Conservation (phyloP, 2,888 invertebrate species). For the Pemphredon lugubris region DNA sequence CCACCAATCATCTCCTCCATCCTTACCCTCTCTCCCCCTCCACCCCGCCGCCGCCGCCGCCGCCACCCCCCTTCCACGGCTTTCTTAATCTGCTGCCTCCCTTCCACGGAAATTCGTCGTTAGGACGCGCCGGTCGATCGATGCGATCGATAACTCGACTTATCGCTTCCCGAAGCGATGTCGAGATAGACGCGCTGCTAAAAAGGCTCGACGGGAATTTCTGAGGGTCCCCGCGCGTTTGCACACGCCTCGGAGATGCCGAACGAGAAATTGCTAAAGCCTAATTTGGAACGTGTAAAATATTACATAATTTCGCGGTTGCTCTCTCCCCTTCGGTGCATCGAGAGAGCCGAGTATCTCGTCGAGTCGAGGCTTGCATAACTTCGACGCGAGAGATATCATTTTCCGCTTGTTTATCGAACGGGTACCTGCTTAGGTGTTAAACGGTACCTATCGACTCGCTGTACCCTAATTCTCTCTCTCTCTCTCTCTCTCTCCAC, state of each 20-base stretch:
- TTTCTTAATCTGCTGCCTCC: conserved; percentile 46
- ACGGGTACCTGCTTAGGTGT: too few relatives aligned
- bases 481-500: too few relatives aligned
- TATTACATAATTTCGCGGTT: conserved; percentile 3
- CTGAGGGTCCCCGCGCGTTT: neutral
- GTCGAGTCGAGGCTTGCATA: neutral
- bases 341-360: neutral
- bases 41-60: too few relatives aligned
- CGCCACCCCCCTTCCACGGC: conserved; percentile 11
- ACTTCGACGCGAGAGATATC: too few relatives aligned
- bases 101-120: conserved; percentile 62
- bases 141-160: conserved; percentile 46
- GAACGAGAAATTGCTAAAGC: neutral
- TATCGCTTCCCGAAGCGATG: conserved; percentile 15
- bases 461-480: too few relatives aligned
- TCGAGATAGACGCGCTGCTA: neutral
- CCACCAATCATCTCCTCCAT: conserved; percentile 48
- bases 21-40: conserved; percentile 12
- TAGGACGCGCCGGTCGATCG: conserved; percentile 51
- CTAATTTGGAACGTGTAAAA: conserved; percentile 2
- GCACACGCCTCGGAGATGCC: neutral
- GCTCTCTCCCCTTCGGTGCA: too few relatives aligned
- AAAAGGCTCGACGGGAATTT: neutral
- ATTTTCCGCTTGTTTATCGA: too few relatives aligned
- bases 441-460: too few relatives aligned